Evolutionary conservation across 1,140 invertebrate genomes (phyloP).

Genomic region (Oreohelix idahoensis): DNA sequence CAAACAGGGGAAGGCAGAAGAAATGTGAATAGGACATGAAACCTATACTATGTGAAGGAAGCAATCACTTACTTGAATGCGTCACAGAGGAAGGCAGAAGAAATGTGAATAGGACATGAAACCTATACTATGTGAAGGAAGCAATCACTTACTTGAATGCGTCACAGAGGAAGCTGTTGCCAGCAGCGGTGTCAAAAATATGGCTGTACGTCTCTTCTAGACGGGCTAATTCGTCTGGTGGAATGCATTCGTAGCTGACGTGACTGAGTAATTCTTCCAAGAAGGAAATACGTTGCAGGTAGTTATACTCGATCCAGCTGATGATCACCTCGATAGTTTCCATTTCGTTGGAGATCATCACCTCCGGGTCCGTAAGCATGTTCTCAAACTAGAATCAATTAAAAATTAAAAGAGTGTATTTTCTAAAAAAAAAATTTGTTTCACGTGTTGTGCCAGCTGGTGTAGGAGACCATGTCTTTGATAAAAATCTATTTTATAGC

Average conservation of each 20-base stretch:
- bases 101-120: too few species aligned
- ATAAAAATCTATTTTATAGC: too few species aligned
- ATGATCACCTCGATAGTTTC: conserved; percentile 15
- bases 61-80: conserved; percentile 1
- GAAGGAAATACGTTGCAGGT: not conserved
- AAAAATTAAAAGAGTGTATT: too few species aligned
- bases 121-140: too few species aligned
- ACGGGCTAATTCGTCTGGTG: not conserved
- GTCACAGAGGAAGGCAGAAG: not conserved
- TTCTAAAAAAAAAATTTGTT: too few species aligned
- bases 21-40: too few species aligned
- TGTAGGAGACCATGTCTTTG: too few species aligned
- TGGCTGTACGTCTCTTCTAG: conserved; percentile 9
- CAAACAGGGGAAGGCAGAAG: too few species aligned
- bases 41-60: too few species aligned
- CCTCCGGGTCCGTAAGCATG: conserved; percentile 26
- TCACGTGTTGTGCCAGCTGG: too few species aligned
- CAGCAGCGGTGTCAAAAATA: not conserved
- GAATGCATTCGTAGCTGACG: conserved; percentile 23
- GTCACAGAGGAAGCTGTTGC: not conserved
- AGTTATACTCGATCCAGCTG: conserved; percentile 23
- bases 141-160: conserved; percentile 1
- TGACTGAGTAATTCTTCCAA: not conserved
- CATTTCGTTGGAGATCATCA: conserved; percentile 8
- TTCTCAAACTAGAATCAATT: conserved; percentile 7